Base-by-base conservation (phyloP, 1,140 invertebrate genomes). In the Monochamus saltuarius region DNA sequence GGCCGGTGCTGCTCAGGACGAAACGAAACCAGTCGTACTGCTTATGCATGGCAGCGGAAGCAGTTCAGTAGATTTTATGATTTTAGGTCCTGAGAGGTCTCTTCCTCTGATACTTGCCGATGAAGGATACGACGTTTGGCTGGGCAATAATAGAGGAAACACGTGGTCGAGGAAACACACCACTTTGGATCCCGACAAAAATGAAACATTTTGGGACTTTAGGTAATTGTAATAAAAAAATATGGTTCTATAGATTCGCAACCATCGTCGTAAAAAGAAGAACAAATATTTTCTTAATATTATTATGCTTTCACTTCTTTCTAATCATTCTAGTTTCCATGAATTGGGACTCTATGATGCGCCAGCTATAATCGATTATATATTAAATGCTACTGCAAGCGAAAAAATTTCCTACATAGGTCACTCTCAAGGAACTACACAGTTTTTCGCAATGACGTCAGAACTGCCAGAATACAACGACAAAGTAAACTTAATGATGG, bases 111-210 rank as follows among this genome's bases (percentile, higher is more conserved):
- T 82, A n/a, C 70, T 89, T 16, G 80, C 84, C 0, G 82, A 86
- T 61, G 66, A 75, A 59, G 85, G 84, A 2, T 89, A 85, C 61
- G 88, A 90, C 67, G 86, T 90, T 2, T 90, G 88, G 88, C 64
- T 88, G 63, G 80, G 85, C 4, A 92, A 90, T 69, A 77, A 78
- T 11, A 77, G 88, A 11, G 87, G 88, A 4, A 89, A 86, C 63
- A 81, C 79, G 46, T 86, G 88, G 67, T 86, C 85, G 0, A 75
- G 77, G 10, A 73, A 75, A 35, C 86, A 87, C 67, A 63, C 72
- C 6, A 64, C 62, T 4, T 63, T 85, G 0, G 73, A 78, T 8
- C 74, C 82, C 0, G 71, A 77, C 22, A 72, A 80, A 46, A 57
- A 75, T 42, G n/a, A 13, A 2, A 71, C 78, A 59, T 88, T 83